A percentile compares a stretch with the other conserved stretches of the same genome.
Evolutionary conservation across 2,113 vertebrate species (phyloP).

Genomic region (Bubo blakistoni): DNA sequence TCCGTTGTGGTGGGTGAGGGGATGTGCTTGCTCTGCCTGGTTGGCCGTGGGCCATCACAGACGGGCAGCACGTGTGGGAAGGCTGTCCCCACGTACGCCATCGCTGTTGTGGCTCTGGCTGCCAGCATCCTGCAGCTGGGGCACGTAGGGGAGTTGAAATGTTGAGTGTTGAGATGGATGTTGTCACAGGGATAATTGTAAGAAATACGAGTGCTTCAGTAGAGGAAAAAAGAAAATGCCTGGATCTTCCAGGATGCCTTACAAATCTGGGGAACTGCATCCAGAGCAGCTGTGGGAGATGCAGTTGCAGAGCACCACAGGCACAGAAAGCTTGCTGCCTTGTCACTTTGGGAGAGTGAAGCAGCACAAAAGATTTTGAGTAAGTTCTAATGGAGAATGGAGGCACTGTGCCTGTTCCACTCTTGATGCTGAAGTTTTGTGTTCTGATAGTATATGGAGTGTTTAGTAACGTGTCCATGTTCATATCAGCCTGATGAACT

Average conservation of each 20-base stretch:
- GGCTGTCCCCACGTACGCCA: rapidly evolving
- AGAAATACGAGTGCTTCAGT: background rate
- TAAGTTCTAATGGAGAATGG: background rate
- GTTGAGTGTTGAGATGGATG: background rate
- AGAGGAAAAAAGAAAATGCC: background rate
- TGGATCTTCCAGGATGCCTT: background rate
- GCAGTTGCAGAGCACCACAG: background rate
- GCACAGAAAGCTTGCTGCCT: background rate
- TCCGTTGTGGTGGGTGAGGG: background rate
- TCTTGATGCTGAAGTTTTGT: background rate
- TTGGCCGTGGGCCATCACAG: rapidly evolving
- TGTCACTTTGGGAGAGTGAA: background rate
- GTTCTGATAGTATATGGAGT: background rate
- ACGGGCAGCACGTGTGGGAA: rapidly evolving
- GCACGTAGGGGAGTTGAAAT: no score
- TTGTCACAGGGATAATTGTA: background rate
- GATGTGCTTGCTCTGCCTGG: background rate
- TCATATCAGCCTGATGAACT: background rate
- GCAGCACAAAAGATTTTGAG: background rate
- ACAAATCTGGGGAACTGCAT: background rate
- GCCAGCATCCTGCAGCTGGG: background rate
- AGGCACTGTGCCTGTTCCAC: background rate
- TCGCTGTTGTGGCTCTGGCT: no score
- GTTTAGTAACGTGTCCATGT: background rate
- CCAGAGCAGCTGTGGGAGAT: background rate